Percentiles rank a stretch among this genome's conserved stretches.
These are phyloP conservation scores for Hyposoter dolosus DNA, from an alignment of 2,888 invertebrate species.

Conservation along the genomic window DNA sequence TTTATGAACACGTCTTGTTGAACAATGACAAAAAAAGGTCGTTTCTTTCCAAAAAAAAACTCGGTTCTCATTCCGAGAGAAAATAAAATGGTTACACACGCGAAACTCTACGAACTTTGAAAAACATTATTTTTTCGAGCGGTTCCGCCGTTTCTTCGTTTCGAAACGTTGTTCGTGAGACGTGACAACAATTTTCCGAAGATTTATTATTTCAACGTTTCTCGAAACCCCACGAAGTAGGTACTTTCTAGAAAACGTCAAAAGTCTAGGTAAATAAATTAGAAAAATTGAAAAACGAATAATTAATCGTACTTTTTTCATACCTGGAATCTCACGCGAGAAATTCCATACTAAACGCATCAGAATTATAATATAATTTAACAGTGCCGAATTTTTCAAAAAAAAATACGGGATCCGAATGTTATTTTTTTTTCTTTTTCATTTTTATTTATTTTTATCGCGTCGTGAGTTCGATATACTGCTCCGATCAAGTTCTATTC, in stretches of 20 bases:
- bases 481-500: slow-evolving; percentile 35
- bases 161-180: slow-evolving; percentile 22
- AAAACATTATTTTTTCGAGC: slow-evolving; percentile 16
- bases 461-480: slow-evolving; percentile 37
- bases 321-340: slow-evolving; percentile 58
- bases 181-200: slow-evolving; percentile 19
- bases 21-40: slow-evolving; percentile 33
- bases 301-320: slow-evolving; percentile 33
- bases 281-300: slow-evolving; percentile 42
- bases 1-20: slow-evolving; percentile 36
- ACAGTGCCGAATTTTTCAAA: slow-evolving; percentile 50
- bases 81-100: slow-evolving; percentile 2
- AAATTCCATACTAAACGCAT: slow-evolving; percentile 49
- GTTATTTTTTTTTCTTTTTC: background rate
- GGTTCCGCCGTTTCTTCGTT: slow-evolving; percentile 16
- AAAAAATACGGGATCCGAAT: background rate
- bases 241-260: slow-evolving; percentile 16
- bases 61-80: slow-evolving; percentile 6
- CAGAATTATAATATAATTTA: slow-evolving; percentile 49
- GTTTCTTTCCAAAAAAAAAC: background rate
- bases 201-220: slow-evolving; percentile 11
- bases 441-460: slow-evolving; percentile 15
- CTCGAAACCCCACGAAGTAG: background rate
- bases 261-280: slow-evolving; percentile 59
- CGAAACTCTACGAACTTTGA: slow-evolving; percentile 7